Conservation (phyloP, 2,113 vertebrate species). For the Perca flavescens region DNA sequence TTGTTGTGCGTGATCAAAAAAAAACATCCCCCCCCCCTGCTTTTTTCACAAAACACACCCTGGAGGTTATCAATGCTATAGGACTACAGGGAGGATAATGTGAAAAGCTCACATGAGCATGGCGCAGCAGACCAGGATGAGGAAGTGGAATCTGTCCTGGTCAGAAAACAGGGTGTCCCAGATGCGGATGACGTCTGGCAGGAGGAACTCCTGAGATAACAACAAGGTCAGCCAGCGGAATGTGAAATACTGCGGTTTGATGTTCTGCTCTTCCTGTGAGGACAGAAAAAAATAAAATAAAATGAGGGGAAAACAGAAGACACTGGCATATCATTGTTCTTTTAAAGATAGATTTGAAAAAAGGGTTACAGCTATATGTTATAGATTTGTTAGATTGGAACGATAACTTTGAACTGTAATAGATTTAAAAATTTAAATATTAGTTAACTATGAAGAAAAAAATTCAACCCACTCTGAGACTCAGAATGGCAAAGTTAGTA, state of each 20-base stretch:
- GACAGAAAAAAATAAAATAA: neutral
- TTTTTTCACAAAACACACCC: too few relatives aligned
- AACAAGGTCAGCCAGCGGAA: conserved; percentile 98
- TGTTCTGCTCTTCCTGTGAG: conserved; percentile 96
- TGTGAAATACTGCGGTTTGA: conserved; percentile 98
- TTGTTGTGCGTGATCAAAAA: too few relatives aligned
- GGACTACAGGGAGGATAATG: neutral
- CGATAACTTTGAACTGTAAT: too few relatives aligned
- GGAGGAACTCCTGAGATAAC: conserved; percentile 96
- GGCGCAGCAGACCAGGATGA: conserved; percentile 95
- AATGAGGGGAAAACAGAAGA: neutral
- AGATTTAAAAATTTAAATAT: too few relatives aligned
- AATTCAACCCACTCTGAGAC: neutral
- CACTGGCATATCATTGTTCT: neutral
- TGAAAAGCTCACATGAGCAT: conserved; percentile 91
- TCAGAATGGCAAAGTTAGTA: neutral
- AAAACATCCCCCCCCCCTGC: too few relatives aligned
- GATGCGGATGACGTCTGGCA: conserved; percentile 97
- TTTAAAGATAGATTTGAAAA: neutral
- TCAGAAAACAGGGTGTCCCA: conserved; percentile 98
- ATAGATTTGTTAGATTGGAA: too few relatives aligned
- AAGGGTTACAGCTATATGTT: too few relatives aligned
- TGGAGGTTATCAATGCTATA: neutral
- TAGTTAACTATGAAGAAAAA: too few relatives aligned
- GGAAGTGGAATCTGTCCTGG: conserved; percentile 93